Base-by-base conservation (phyloP, 2,113 vertebrate species). In the Misgurnus mizolepis region DNA sequence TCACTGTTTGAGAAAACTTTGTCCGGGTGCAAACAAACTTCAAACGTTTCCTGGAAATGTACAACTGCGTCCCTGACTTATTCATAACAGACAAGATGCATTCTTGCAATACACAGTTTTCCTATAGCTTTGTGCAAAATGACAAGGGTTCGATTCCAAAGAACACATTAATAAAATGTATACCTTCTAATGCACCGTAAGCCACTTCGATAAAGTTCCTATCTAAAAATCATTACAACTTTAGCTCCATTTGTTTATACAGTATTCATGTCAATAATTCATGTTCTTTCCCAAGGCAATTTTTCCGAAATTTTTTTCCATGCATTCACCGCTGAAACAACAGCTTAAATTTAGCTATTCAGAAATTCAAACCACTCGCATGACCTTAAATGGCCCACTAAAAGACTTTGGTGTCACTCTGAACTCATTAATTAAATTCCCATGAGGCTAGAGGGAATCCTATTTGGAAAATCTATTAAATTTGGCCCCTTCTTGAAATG, bases 391-490 rank as follows among this genome's bases (percentile, higher is more conserved):
- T 50, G 22, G 40, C 39, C 49, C 40, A 43, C 9, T n/a, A 8
- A 68, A 78, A 17, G 12, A 27, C 7, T 67, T 73, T 74, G 17
- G 67, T 69, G 56, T 74, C 34, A 5, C 14, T n/a, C 45, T 22
- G 8, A 50, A 43, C 79, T 65, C 45, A 43, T 70, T 73, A 47
- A 75, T 75, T 39, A 70, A 75, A 45, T 64, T 69, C 77, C 65
- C 68, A 34, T 39, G 67, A 78, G 39, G 9, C 68, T 41, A 69
- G 50, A 67, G 17, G 50, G 78, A 78, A 80, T 78, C 27, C 50
- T 81, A 47, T 78, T 78, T 83, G 64, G 81, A 82, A 71, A 82
- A 71, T 67, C 65, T 74, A 55, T 72, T 62, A 47, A 65, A 78
- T 56, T 67, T 40, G 66, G 50, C 81, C 79, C 15, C 47, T 18